These are phyloP conservation scores for Drosophila bocqueti DNA, from an alignment of 1,140 invertebrate species.

Conservation along the genomic window DNA sequence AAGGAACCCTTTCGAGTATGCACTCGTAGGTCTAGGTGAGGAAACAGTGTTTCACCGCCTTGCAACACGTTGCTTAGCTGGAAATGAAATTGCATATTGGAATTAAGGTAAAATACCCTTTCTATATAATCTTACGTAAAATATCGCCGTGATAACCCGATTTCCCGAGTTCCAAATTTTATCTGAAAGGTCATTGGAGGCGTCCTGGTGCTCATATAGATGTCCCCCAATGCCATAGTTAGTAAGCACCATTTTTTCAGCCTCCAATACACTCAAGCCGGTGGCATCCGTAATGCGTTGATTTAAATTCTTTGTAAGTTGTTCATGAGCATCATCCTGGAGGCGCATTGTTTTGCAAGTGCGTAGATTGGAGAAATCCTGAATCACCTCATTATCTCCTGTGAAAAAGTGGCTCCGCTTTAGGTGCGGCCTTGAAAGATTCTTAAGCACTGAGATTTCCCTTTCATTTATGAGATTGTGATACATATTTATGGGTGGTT, in stretches of 20 bases:
- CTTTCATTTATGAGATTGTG: constrained; percentile 14
- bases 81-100: not conserved
- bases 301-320: constrained; percentile 12
- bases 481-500: constrained; percentile 21
- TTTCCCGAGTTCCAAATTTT: constrained; percentile 8
- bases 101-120: not conserved
- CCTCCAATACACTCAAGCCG: constrained; percentile 6
- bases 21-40: constrained; percentile 11
- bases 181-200: not conserved
- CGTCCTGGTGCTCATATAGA: constrained; percentile 20
- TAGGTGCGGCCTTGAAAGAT: constrained; percentile 7
- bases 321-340: not conserved
- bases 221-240: constrained; percentile 31
- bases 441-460: constrained; percentile 17
- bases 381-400: not conserved
- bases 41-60: constrained; percentile 35
- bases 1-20: constrained; percentile 15
- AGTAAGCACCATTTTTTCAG: constrained; percentile 9
- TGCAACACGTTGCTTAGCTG: constrained; percentile 26
- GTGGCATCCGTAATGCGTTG: constrained; percentile 16
- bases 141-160: constrained; percentile 17
- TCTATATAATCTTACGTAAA: constrained; percentile 15
- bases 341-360: constrained; percentile 25
- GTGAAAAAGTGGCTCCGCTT: constrained; percentile 4
- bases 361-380: constrained; percentile 11